phyloP scores from a whole-genome alignment of 2,888 invertebrate genomes.

The Apeira syringaria region DNA sequence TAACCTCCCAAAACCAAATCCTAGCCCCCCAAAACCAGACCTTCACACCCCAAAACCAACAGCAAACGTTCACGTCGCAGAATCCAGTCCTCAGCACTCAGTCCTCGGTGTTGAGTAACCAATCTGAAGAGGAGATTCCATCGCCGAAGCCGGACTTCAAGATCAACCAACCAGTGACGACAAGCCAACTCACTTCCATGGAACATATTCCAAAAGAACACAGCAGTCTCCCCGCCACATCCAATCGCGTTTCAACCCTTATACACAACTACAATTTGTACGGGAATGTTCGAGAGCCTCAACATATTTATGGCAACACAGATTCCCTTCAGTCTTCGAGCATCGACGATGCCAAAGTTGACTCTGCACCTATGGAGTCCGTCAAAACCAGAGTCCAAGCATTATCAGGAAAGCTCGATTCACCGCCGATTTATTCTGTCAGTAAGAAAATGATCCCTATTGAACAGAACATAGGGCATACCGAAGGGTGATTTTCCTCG shows the following conservation, averaged over 20 bases:
- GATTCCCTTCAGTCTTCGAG: constrained; percentile 55
- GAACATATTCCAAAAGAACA: constrained; percentile 63
- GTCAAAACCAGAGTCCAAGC: constrained; percentile 75
- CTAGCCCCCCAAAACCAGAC: constrained; percentile 47
- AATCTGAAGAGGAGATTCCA: constrained; percentile 56
- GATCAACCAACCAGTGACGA: constrained; percentile 77
- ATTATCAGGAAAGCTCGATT: constrained; percentile 63
- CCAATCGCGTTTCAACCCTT: constrained; percentile 72
- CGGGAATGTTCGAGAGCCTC: constrained; percentile 68
- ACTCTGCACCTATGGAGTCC: constrained; percentile 66
- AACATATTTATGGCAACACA: constrained; percentile 74
- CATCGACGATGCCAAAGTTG: constrained; percentile 62
- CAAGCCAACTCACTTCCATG: constrained; percentile 43
- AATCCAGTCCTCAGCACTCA: constrained; percentile 47
- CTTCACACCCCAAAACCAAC: constrained; percentile 42
- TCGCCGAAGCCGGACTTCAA: constrained; percentile 72
- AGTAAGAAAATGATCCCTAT: constrained; percentile 70
- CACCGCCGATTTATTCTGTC: constrained; percentile 72
- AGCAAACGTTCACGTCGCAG: constrained; percentile 29
- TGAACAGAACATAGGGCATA: constrained; percentile 57
- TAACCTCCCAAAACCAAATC: constrained; percentile 51
- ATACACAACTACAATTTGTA: constrained; percentile 78
- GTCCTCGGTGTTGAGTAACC: constrained; percentile 50
- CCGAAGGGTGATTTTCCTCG: constrained; percentile 56
- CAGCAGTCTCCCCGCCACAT: constrained; percentile 63